Percentiles rank a stretch among this genome's conserved stretches.
Evolutionary conservation across 2,113 vertebrate species (phyloP).

Genomic region (Hydrolagus affinis): DNA sequence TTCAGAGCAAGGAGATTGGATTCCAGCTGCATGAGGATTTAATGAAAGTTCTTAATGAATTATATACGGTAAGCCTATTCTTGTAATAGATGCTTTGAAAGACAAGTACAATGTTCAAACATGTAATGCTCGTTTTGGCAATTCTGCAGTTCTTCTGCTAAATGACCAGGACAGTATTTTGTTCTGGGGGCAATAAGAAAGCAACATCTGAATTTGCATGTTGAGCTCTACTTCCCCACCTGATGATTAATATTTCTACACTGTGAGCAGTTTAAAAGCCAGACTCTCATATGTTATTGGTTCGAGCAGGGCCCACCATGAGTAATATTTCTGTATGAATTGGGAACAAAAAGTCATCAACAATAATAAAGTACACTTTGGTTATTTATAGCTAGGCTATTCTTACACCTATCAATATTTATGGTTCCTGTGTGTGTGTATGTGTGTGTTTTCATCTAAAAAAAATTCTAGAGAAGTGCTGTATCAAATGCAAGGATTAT

Average conservation of each 20-base stretch:
- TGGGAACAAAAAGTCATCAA: too few relatives aligned
- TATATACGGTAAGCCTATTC: constrained; percentile 83
- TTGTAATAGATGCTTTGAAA: background rate
- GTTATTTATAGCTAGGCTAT: too few relatives aligned
- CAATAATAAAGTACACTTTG: too few relatives aligned
- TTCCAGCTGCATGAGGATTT: constrained; percentile 97
- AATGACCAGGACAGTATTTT: background rate
- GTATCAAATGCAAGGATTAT: too few relatives aligned
- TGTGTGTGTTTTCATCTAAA: too few relatives aligned
- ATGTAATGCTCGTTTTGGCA: background rate
- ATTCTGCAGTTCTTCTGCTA: background rate
- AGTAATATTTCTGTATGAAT: too few relatives aligned
- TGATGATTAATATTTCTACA: background rate
- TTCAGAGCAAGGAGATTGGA: constrained; percentile 93
- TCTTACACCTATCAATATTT: too few relatives aligned
- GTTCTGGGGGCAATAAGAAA: background rate
- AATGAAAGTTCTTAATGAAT: constrained; percentile 97
- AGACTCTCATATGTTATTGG: background rate
- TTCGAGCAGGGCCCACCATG: background rate
- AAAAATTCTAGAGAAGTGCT: too few relatives aligned
- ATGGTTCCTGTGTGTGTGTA: too few relatives aligned
- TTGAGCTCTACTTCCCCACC: background rate
- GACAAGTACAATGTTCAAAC: background rate
- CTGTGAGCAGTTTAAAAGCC: background rate
- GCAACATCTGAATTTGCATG: background rate